Evolutionary conservation across 2,888 invertebrate species (phyloP), one percentile per base, ranked within the genome.

Genomic region (Ennomos erosarius): DNA sequence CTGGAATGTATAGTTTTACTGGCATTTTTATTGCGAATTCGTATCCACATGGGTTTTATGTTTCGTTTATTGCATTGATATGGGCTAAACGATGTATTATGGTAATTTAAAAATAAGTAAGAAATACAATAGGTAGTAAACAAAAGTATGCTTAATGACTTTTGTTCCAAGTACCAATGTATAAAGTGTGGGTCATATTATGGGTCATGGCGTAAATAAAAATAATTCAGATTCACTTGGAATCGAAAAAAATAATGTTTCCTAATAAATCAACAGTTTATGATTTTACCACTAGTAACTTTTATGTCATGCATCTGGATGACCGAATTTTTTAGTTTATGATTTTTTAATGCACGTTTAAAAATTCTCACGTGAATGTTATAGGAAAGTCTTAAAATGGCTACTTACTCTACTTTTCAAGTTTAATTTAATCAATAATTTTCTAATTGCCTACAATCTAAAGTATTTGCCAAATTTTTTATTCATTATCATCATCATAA

Each of bases 21-120:
- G 37, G 34, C 10, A 48, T 51, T 60, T 60, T 55, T 60, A 60
- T 44, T 52, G 55, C 47, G 12, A 53, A 59, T 39, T 47, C 38
- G 42, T 37, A 54, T 54, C 40, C 33, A 33, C 34, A n/a, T 54
- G 42, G 35, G 40, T 40, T 55, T 54, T 50, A 59, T 54, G 54
- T 42, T 38, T 40, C n/a, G 35, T 34, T 42, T 53, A 59, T 50
- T 59, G 42, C 34, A 49, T 49, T 55, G 42, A 36, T 50, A 43
- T 16, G 4, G 10, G 10, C 13, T 9, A 11, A 36, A 36, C 9
- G 36, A 51, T 43, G 13, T 36, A 51, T 12, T 12, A 13, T 46
- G 26, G 26, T 38, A 0, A 12, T 37, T 26, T 38, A 26, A 26
- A 26, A 26, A 26, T 26, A 5, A 4, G 1, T 6, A 26, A 6